Base-by-base conservation (phyloP, 37 sponge, comb jelly and placozoan genomes). In the Bolinopsis microptera region DNA sequence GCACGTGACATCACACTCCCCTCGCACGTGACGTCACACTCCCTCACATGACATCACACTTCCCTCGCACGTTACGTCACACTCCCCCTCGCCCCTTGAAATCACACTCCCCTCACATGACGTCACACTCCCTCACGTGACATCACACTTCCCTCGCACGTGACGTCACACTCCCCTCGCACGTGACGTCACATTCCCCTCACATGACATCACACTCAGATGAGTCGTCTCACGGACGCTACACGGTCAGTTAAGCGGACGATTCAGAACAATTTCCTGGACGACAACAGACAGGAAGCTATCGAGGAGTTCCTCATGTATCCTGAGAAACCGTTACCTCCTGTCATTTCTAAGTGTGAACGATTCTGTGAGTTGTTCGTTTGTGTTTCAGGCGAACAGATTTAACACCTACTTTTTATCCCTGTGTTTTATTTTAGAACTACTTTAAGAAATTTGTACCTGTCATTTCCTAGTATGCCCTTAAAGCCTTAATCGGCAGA, bases 221-320 rank as follows among this genome's bases (percentile, higher is more conserved):
- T 94, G 76, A 93, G 93, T n/a, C 93, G 96, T 94, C 38, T 98
- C 67, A 93, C 94, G 37, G 97, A 95, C 92, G 95, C 96, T 9
- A 96, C 97, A 30, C 68, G 96, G 5, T 98, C 98, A 21, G 95
- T 98, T 0, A 94, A 95, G 41, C 75, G 98, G 21, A 95, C 98
- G 41, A 95, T 98, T 1, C 93, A 76, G 37, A 98, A 94, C 94
- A 98, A 98, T 31, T 96, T 98, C 93, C 61, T 95, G 76, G 98
- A 98, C 92, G 93, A 76, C 48, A 93, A 74, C n/a, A 96, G 97
- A 77, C 97, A 98, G 80, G 98, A 98, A 38, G 96, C 97, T 41
- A 97, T 97, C 25, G 96, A 97, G 31, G 92, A 96, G 93, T 94
- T 98, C 33, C 94, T 97, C 26, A 21, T 40, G n/a, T 86, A 86